These are phyloP conservation scores for Strongylocentrotus purpuratus DNA, from an alignment of 35 echinoderm and acorn worm species.

Conservation along the genomic window DNA sequence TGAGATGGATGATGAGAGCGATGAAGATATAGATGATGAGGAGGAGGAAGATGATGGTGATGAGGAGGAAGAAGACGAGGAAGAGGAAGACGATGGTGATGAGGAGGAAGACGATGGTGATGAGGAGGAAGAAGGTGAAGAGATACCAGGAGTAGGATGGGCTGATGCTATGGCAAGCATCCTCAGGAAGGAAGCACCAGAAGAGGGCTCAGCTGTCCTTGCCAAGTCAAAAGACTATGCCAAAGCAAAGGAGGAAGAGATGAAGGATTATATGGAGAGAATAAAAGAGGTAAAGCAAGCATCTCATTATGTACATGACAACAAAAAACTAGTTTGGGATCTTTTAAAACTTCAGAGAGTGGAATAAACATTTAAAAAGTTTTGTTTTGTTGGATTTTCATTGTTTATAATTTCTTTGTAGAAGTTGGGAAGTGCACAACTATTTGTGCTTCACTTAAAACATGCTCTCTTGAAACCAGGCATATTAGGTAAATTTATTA, in stretches of 20 bases:
- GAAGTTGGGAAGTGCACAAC: too few relatives aligned
- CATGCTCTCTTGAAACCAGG: too few relatives aligned
- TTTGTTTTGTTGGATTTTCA: too few relatives aligned
- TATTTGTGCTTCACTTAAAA: too few relatives aligned
- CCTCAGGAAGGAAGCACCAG: constrained; percentile 51
- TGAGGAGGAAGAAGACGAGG: constrained; percentile 14
- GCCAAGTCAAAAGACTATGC: constrained; percentile 64
- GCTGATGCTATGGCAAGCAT: constrained; percentile 80
- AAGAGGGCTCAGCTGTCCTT: constrained; percentile 48
- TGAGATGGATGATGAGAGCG: too few relatives aligned
- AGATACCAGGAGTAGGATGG: constrained; percentile 56
- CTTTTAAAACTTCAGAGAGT: not conserved
- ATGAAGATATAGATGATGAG: too few relatives aligned
- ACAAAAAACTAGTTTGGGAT: not conserved
- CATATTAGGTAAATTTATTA: too few relatives aligned
- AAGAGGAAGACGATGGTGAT: not conserved
- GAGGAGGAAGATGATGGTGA: not conserved
- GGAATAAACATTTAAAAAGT: too few relatives aligned
- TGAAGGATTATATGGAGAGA: constrained; percentile 50
- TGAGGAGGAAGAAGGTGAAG: constrained; percentile 27
- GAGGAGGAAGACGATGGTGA: constrained; percentile 5
- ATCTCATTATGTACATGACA: too few relatives aligned
- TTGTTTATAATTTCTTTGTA: too few relatives aligned
- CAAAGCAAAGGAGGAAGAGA: constrained; percentile 54
- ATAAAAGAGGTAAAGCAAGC: constrained; percentile 57